Base-by-base conservation (phyloP, 2,888 invertebrate species). In the Monochamus alternatus region DNA sequence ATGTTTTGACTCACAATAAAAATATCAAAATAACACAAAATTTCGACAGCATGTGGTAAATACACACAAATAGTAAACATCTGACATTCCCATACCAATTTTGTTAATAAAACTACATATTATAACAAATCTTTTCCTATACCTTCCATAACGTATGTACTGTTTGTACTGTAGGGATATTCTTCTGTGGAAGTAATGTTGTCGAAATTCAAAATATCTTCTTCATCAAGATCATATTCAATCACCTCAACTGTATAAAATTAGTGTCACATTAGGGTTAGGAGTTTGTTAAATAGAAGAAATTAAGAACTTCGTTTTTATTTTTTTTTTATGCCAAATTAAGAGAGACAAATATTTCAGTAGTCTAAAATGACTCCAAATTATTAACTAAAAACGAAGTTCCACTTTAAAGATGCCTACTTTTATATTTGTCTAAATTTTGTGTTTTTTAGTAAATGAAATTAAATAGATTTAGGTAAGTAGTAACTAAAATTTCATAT, bases 171-270 rank as follows among this genome's bases (percentile, higher is more conserved):
- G 74, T 43, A 43, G 74, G 32, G 3, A 62, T 30, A 14, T 43
- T 74, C 60, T 59, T 66, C 68, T 30, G 62, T 62, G 10, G 63
- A 75, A 52, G 62, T 75, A 30, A 66, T 51, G 68, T 8, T 43
- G 60, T 52, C 32, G 38, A 60, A 9, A 59, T 12, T 73, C 44
- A 14, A 60, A 73, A n/a, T 68, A 43, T 73, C 62, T 52, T 76
- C 78, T 70, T 80, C 80, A 30, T 78, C 71, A 22, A 70, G 60
- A 72, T 73, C 64, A 51, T 51, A 69, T 43, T 70, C 63, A 60
- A 52, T 47, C 52, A 32, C 30, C 66, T 77, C 74, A 59, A 69
- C 59, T 81, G 78, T 75, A 68, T 74, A 81, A 81, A 81, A 78
- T 79, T 77, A 77, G 74, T 78, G 62, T 58, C 31, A 64, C 72